These are phyloP conservation scores for Heteromyza rotundicornis DNA, from an alignment of 2,888 invertebrate species.

Conservation along the genomic window DNA sequence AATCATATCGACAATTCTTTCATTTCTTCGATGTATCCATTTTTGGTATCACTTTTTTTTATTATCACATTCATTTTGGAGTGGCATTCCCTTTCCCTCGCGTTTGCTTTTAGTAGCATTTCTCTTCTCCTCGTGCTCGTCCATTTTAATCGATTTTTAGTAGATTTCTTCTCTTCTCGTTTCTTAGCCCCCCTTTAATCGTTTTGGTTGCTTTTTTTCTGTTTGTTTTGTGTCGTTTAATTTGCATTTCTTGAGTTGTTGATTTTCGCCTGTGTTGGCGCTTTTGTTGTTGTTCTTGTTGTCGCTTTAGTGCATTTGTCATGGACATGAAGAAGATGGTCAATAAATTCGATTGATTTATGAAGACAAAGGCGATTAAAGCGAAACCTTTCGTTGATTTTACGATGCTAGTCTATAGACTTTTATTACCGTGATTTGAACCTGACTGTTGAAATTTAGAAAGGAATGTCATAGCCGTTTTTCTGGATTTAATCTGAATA, in stretches of 20 bases:
- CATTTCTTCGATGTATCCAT: slow-evolving; percentile 8
- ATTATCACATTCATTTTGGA: background rate
- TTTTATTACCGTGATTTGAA: too few relatives aligned
- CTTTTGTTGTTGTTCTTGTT: slow-evolving; percentile 13
- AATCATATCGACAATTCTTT: background rate
- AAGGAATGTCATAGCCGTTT: too few relatives aligned
- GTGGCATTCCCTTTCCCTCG: background rate
- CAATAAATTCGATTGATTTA: slow-evolving; percentile 58
- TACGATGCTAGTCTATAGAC: too few relatives aligned
- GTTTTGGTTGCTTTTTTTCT: slow-evolving; percentile 33
- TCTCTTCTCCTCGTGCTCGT: slow-evolving; percentile 5
- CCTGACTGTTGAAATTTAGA: too few relatives aligned
- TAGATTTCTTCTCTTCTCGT: slow-evolving; percentile 9
- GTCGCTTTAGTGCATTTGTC: slow-evolving; percentile 40
- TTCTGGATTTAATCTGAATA: too few relatives aligned
- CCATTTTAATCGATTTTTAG: slow-evolving; percentile 9
- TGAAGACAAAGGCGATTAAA: slow-evolving; percentile 29
- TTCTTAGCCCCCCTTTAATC: background rate
- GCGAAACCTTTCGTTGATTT: background rate
- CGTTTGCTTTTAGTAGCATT: background rate
- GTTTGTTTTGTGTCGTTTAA: slow-evolving; percentile 36
- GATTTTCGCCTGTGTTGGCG: slow-evolving; percentile 33
- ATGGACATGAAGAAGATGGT: slow-evolving; percentile 39
- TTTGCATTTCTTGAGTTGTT: slow-evolving; percentile 39
- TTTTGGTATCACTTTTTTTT: background rate